Base-by-base conservation (phyloP, 1,140 invertebrate species). In the Caenorhabditis brenneri region DNA sequence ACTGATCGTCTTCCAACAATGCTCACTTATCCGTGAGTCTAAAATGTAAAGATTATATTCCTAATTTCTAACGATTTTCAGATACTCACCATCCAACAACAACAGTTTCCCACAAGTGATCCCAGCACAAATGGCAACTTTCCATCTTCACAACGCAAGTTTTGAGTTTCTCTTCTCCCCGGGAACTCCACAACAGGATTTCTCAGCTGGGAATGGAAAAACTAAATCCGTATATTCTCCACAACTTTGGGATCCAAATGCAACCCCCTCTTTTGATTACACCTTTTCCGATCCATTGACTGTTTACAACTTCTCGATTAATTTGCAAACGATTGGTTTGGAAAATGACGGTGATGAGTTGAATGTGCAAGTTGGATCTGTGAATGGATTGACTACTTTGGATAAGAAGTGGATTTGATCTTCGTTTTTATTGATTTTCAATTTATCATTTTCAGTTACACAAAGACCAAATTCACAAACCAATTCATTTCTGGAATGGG, bases 281-380 rank as follows among this genome's bases (percentile, higher is more conserved):
- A 74, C 33, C 15, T 74, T 74, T 9, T 74, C 65, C 2, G 65
- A 74, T 74, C 65, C 65, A 24, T 10, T 42, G 65, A 24, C 6
- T 22, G 36, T 74, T n/a, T 74, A 46, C 36, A 74, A 74, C 24
- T 74, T 74, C 36, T 74, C 65, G 7, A 74, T 74, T 15, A 74
- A 42, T 22, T 10, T 74, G 12, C 19, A 42, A 0, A 74, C 36
- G 10, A 10, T 74, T 3, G 36, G 6, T 3, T n/a, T 74, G n/a
- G 65, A 74, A 42, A 74, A 74, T 27, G 65, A 74, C 33, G 65
- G 65, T 42, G 65, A 74, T 74, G 36, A 74, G 36, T 31, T 74
- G 29, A 36, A 74, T 74, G 65, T 74, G 29, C 3, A 42, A 42
- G 65, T 74, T 24, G 33, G 33, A 42, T 74, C 65, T 10, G 65